phyloP scores from a whole-genome alignment of 2,888 invertebrate genomes.

The Chrysomela aeneicollis region DNA sequence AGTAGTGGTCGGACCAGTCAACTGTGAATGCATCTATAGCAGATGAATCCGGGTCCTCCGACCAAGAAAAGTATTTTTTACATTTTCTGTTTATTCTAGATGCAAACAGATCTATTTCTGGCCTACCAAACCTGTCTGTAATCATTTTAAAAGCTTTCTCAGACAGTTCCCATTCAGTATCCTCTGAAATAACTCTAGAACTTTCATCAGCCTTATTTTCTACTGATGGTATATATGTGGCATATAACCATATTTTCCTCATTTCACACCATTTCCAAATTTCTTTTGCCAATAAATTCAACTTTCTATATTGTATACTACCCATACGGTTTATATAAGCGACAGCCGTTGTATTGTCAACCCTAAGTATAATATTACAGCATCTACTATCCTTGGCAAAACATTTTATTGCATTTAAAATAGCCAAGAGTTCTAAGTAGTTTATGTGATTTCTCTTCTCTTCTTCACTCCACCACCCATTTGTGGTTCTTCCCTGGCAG shows the following conservation, averaged over 20 bases:
- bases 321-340: slow-evolving; percentile 35
- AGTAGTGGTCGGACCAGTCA: slow-evolving; percentile 3
- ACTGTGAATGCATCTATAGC: slow-evolving; percentile 24
- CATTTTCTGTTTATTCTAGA: slow-evolving; percentile 19
- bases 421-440: slow-evolving; percentile 30
- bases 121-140: slow-evolving; percentile 31
- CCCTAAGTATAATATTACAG: slow-evolving; percentile 26
- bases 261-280: slow-evolving; percentile 34
- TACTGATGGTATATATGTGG: slow-evolving; percentile 20
- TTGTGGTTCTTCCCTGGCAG: slow-evolving; percentile 1
- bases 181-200: neutral
- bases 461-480: slow-evolving; percentile 18
- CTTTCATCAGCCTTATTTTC: neutral
- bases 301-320: slow-evolving; percentile 13
- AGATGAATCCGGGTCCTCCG: slow-evolving; percentile 19
- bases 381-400: slow-evolving; percentile 21
- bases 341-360: slow-evolving; percentile 37
- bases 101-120: slow-evolving; percentile 23
- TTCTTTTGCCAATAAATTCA: slow-evolving; percentile 16
- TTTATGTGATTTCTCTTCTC: slow-evolving; percentile 30
- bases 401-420: slow-evolving; percentile 30
- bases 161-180: slow-evolving; percentile 23
- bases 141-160: slow-evolving; percentile 20
- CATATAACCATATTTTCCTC: slow-evolving; percentile 25
- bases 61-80: slow-evolving; percentile 17